Base-by-base conservation (phyloP, 2,797 vertebrate species). In the Argyrosomus regius region DNA sequence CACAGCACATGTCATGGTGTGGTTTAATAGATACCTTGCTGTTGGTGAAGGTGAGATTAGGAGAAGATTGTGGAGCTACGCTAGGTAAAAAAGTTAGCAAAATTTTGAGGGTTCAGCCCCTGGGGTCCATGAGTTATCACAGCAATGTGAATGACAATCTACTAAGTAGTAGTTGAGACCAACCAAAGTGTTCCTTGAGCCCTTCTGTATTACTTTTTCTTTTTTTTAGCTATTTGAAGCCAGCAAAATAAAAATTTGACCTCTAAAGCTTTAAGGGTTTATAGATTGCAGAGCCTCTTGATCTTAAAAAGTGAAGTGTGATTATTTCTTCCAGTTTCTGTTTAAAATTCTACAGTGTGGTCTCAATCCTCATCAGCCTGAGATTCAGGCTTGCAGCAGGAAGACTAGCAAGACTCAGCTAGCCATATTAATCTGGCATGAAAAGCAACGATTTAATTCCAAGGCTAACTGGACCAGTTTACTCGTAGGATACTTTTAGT, bases 341-440 rank as follows among this genome's bases (percentile, higher is more conserved):
- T 80, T 89, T 84, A 76, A 82, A 68, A 87, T 77, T 84, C 81
- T 48, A n/a, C 67, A 62, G 61, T 43, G 35, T 22, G 49, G 45
- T 75, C 67, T 81, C 70, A 57, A 16, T 62, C 68, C 35, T 52
- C 81, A 16, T 35, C 56, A 52, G 56, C 58, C 71, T 54, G 5
- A 82, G 78, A 72, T 68, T 60, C 66, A 39, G 49, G 67, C 68
- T 64, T 49, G 46, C 56, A 75, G 60, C 39, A 10, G 63, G 58
- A 69, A 50, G 57, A 63, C 49, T 64, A 72, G 45, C 71, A 72
- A 68, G 16, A 66, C 59, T 41, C 45, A 4, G 56, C 62, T 61
- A 1, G 3, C 70, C 54, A 57, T 31, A 50, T 75, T 69, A 54
- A 58, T 77, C 53, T 76, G 70, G 53, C 60, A 60, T 73, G 45